Percentiles rank a stretch among this genome's conserved stretches.
phyloP scores from a whole-genome alignment of 2,888 invertebrate genomes.

The Coelopa pilipes region DNA sequence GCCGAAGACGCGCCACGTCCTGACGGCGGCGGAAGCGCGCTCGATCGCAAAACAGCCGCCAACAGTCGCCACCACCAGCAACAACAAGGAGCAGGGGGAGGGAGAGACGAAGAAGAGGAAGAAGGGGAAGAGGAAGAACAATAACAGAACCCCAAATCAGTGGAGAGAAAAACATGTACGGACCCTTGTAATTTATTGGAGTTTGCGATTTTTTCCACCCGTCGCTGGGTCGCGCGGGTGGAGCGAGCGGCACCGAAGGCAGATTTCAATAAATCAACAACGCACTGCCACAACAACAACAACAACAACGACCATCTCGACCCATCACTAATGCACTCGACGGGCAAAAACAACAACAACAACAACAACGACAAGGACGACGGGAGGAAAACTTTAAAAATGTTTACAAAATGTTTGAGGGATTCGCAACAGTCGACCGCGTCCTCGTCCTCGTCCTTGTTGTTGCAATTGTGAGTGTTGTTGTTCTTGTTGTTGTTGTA shows the following conservation, averaged over 20 bases:
- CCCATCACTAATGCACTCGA: conserved; percentile 4
- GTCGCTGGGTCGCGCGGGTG: conserved; percentile 7
- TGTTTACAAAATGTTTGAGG: not conserved
- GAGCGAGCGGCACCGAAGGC: conserved; percentile 40
- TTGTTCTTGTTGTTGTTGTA: conserved; percentile 28
- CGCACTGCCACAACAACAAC: conserved; percentile 43
- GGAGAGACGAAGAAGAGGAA: no score
- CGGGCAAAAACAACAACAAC: conserved; percentile 8
- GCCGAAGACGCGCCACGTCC: not conserved
- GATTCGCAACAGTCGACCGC: conserved; percentile 3
- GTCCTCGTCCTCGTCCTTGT: conserved; percentile 28
- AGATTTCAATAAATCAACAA: conserved; percentile 49
- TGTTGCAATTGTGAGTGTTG: conserved; percentile 25
- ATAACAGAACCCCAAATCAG: conserved; percentile 29
- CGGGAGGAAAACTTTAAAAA: not conserved
- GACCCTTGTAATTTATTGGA: conserved; percentile 45
- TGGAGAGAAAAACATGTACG: conserved; percentile 40
- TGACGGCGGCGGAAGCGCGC: conserved; percentile 33
- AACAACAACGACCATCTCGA: conserved; percentile 33
- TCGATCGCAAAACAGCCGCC: conserved; percentile 35
- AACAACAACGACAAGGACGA: conserved; percentile 27
- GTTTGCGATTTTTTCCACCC: conserved; percentile 40
- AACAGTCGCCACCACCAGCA: conserved; percentile 36
- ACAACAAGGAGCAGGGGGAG: conserved; percentile 1
- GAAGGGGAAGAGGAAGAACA: no score